Evolutionary conservation across 2,113 vertebrate genomes (phyloP).

Genomic region (Colossoma macropomum): DNA sequence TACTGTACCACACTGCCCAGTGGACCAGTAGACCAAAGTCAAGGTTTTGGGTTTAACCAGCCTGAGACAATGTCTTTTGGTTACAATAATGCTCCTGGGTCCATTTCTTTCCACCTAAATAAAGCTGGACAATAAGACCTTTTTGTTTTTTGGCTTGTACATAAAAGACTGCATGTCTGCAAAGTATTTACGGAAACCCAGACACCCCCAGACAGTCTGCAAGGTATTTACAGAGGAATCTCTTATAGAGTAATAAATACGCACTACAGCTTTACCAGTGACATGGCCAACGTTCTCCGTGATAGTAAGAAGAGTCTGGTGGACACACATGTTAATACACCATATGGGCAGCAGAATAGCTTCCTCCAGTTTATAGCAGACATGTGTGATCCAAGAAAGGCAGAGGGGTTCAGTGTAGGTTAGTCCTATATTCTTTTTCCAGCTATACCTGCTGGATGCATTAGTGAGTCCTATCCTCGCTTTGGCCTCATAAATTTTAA

Average conservation of each 20-base stretch:
- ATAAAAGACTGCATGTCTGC: no score
- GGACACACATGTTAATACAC: background rate
- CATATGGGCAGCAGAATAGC: background rate
- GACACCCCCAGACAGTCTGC: no score
- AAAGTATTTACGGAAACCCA: no score
- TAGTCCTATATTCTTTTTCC: slow-evolving; percentile 21
- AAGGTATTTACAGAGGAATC: no score
- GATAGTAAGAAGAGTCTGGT: background rate
- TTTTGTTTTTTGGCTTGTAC: no score
- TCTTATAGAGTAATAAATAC: no score
- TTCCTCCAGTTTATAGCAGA: background rate
- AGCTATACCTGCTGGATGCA: slow-evolving; percentile 25
- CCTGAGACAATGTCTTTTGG: background rate
- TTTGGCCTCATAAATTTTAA: background rate
- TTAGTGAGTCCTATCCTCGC: background rate
- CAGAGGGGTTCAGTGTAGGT: background rate
- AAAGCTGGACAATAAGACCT: no score
- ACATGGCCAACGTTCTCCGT: background rate
- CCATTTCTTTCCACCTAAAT: no score
- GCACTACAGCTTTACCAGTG: no score
- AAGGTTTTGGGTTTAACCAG: background rate
- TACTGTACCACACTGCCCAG: no score
- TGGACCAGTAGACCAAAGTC: no score
- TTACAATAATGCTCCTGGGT: no score
- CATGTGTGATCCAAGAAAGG: background rate